These are phyloP conservation scores for Lates calcarifer DNA, from an alignment of 2,113 vertebrate genomes.

Conservation along the genomic window DNA sequence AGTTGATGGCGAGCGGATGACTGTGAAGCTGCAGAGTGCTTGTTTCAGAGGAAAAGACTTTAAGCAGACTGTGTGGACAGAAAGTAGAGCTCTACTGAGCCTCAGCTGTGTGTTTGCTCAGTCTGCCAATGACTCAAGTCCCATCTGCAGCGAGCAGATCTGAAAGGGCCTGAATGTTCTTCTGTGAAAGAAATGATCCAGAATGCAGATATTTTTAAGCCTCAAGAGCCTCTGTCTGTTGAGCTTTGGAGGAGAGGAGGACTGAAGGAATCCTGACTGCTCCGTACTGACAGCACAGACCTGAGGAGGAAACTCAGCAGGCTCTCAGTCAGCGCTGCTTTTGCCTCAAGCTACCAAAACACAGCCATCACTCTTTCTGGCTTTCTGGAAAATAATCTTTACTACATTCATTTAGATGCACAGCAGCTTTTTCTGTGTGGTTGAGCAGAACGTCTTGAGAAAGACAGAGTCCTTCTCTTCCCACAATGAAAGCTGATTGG, in stretches of 20 bases:
- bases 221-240: constrained; percentile 4
- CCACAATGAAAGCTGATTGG: too few relatives aligned
- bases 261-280: constrained; percentile 9
- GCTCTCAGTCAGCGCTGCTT: not conserved
- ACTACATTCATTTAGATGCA: not conserved
- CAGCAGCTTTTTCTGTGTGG: not conserved
- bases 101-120: constrained; percentile 51
- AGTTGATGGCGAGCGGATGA: constrained; percentile 15
- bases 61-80: constrained; percentile 3
- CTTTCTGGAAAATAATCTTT: not conserved
- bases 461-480: too few relatives aligned
- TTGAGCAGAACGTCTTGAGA: not conserved
- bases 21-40: not conserved
- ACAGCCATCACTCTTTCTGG: not conserved
- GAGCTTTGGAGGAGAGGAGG: not conserved
- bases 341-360: not conserved
- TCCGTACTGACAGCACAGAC: not conserved
- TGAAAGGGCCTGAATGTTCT: constrained; percentile 36
- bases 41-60: constrained; percentile 6
- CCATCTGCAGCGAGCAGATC: constrained; percentile 56
- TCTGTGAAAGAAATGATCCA: constrained; percentile 13
- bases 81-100: constrained; percentile 30
- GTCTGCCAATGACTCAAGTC: constrained; percentile 48
- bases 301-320: not conserved
- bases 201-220: constrained; percentile 47